phyloP scores from a whole-genome alignment of 2,113 vertebrate species.

The Chloropsis hardwickii region DNA sequence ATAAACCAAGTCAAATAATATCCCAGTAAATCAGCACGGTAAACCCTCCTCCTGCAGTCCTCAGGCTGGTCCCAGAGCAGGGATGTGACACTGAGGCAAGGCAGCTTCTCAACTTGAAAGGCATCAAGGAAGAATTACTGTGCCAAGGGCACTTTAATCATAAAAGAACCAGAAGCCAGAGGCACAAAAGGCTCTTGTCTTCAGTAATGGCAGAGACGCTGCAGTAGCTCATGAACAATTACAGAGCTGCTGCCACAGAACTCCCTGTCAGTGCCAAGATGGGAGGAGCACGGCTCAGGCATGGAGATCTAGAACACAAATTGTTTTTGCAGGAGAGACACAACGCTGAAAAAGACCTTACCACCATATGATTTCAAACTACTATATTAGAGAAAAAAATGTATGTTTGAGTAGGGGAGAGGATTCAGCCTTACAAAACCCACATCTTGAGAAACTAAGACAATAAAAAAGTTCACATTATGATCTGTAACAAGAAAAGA shows the following conservation, averaged over 20 bases:
- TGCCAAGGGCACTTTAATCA: neutral
- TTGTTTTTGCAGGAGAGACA: neutral
- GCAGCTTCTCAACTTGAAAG: neutral
- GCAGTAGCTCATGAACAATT: neutral
- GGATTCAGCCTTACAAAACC: neutral
- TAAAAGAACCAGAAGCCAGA: neutral
- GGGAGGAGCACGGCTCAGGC: neutral
- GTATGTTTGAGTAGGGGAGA: neutral
- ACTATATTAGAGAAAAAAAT: neutral
- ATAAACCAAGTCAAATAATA: constrained; percentile 3
- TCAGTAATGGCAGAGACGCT: neutral
- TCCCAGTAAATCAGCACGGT: neutral
- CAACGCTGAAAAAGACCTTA: neutral
- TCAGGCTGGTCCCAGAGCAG: neutral
- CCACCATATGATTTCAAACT: neutral
- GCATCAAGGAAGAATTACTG: neutral
- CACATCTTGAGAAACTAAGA: neutral
- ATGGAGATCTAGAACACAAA: neutral
- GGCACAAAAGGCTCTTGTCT: neutral
- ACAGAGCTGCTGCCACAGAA: neutral
- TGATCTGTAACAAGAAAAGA: neutral
- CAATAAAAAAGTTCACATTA: neutral
- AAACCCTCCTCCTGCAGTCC: neutral
- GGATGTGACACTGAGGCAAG: neutral
- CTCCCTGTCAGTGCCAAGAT: neutral